These are phyloP conservation scores for Liasis olivaceus DNA, from an alignment of 2,797 vertebrate species.

Conservation along the genomic window DNA sequence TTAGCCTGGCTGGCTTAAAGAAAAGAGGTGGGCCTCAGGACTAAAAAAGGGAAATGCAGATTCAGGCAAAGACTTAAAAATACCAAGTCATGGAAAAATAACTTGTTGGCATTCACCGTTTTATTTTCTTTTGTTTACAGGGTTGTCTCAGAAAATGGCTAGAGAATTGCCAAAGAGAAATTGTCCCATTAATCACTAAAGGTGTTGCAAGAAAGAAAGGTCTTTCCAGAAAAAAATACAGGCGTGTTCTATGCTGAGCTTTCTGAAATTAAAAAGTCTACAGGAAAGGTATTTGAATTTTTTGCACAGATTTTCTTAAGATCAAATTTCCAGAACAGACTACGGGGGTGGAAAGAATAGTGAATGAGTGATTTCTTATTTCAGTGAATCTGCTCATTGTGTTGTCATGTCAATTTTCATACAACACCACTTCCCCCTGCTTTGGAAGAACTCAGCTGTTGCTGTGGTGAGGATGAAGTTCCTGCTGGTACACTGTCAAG, in stretches of 20 bases:
- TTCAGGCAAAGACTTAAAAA: not conserved
- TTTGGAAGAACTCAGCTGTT: not conserved
- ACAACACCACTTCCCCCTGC: not conserved
- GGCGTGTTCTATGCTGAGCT: not conserved
- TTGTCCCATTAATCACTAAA: too few relatives aligned
- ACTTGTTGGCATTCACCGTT: not conserved
- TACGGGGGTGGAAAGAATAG: not conserved
- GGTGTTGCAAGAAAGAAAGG: too few relatives aligned
- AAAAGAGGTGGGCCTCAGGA: not conserved
- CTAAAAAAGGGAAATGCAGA: not conserved
- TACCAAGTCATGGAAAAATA: too few relatives aligned
- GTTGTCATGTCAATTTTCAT: not conserved
- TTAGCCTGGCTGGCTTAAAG: not conserved
- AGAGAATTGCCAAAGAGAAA: too few relatives aligned
- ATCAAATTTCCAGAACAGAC: not conserved
- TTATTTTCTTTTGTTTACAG: not conserved
- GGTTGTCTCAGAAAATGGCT: too few relatives aligned
- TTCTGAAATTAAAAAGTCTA: not conserved
- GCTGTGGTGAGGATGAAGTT: not conserved
- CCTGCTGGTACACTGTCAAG: not conserved
- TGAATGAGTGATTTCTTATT: not conserved
- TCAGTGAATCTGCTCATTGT: not conserved
- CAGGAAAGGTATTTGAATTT: not conserved
- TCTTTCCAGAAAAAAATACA: not conserved
- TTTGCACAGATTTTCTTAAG: not conserved